phyloP scores from a whole-genome alignment of 2,888 invertebrate species.

The Herminia tarsipennalis region DNA sequence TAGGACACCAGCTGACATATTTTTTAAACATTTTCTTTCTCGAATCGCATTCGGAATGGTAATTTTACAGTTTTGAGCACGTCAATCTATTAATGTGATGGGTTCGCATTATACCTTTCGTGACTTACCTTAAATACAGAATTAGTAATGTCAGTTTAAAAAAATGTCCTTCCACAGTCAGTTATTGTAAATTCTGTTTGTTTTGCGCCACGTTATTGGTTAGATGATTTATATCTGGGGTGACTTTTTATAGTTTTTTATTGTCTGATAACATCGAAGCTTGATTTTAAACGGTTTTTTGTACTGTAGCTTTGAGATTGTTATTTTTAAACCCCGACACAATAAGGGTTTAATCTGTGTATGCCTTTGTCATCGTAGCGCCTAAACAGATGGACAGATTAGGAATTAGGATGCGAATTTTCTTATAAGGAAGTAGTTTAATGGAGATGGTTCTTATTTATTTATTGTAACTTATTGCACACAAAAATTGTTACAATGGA shows the following conservation, averaged over 20 bases:
- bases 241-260: slow-evolving; percentile 43
- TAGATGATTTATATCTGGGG: slow-evolving; percentile 58
- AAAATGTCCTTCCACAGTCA: slow-evolving; percentile 35
- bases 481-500: too few relatives aligned
- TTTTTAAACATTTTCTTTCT: slow-evolving; percentile 57
- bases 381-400: too few relatives aligned
- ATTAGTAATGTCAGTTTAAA: slow-evolving; percentile 34
- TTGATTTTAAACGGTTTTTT: slow-evolving; percentile 2
- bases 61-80: slow-evolving; percentile 84
- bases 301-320: background rate
- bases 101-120: slow-evolving; percentile 68
- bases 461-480: too few relatives aligned
- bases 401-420: too few relatives aligned
- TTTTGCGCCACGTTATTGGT: slow-evolving; percentile 50
- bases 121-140: slow-evolving; percentile 62
- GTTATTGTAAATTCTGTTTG: slow-evolving; percentile 56
- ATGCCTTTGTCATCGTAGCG: too few relatives aligned
- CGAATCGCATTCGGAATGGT: slow-evolving; percentile 70
- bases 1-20: slow-evolving; percentile 30
- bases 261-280: slow-evolving; percentile 26
- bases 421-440: too few relatives aligned
- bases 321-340: too few relatives aligned
- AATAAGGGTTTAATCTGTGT: too few relatives aligned
- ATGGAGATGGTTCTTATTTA: too few relatives aligned
- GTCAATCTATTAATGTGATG: slow-evolving; percentile 80